Evolutionary conservation across 2,113 vertebrate species (phyloP).

Genomic region (Sorex fumeus): DNA sequence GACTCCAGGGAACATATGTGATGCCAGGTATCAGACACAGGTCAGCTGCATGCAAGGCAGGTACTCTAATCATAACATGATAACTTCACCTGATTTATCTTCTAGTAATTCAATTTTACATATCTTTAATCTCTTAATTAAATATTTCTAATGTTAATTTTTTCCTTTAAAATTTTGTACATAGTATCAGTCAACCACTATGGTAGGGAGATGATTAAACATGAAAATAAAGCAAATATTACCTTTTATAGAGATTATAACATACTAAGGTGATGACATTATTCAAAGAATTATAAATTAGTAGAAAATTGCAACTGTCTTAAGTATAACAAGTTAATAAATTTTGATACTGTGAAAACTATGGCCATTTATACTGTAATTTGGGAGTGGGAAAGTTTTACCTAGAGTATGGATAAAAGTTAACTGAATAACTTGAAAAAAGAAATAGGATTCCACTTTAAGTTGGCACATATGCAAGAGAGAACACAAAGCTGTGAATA

Average conservation of each 20-base stretch:
- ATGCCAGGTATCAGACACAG: too few relatives aligned
- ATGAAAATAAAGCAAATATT: neutral
- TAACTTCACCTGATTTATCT: too few relatives aligned
- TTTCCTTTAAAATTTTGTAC: neutral
- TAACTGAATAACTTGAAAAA: neutral
- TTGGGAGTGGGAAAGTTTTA: neutral
- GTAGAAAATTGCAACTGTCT: neutral
- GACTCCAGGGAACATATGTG: too few relatives aligned
- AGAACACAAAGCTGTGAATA: too few relatives aligned
- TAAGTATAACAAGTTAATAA: neutral
- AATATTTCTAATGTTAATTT: too few relatives aligned
- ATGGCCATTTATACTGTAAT: neutral
- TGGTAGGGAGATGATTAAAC: neutral
- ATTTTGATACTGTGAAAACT: neutral
- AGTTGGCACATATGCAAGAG: too few relatives aligned
- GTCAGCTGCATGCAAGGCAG: too few relatives aligned
- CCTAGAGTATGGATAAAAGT: neutral
- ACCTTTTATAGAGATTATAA: neutral
- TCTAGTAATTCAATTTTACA: too few relatives aligned
- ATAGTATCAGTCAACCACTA: neutral
- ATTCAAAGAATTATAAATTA: conserved; percentile 12
- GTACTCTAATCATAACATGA: too few relatives aligned
- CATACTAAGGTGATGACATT: neutral
- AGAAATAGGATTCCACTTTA: neutral
- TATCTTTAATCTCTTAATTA: too few relatives aligned